Evolutionary conservation across 2,797 vertebrate species (phyloP).

Genomic region (Phylloscopus collybita): DNA sequence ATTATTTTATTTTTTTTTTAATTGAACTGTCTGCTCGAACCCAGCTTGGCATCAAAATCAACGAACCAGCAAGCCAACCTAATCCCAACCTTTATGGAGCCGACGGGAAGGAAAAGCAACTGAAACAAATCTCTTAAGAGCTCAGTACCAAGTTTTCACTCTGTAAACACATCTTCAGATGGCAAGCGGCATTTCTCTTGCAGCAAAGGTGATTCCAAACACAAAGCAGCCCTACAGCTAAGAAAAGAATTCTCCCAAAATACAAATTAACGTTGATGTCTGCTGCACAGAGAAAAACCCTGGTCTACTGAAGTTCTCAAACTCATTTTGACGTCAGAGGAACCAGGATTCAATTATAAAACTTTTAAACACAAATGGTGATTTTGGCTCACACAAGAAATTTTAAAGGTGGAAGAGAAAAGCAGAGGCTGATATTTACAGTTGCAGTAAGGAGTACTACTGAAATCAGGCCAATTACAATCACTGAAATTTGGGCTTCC

Average conservation of each 20-base stretch:
- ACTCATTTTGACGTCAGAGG: background rate
- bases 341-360: background rate
- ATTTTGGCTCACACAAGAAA: background rate
- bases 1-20: background rate
- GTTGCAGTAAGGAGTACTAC: background rate
- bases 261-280: background rate
- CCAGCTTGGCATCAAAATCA: background rate
- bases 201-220: background rate
- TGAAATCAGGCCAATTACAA: background rate
- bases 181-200: background rate
- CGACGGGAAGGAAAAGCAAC: background rate
- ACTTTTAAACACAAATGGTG: background rate
- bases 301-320: background rate
- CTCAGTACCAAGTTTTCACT: background rate
- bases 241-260: background rate
- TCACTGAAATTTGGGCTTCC: background rate
- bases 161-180: background rate
- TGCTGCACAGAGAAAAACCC: background rate
- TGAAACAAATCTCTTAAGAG: background rate
- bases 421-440: background rate
- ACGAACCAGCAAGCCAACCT: background rate
- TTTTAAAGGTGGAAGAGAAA: background rate
- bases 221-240: background rate
- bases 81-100: background rate
- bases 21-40: background rate